Percentiles rank a stretch among this genome's conserved stretches.
These are phyloP conservation scores for Oreortyx pictus DNA, from an alignment of 2,797 vertebrate species.

Conservation along the genomic window DNA sequence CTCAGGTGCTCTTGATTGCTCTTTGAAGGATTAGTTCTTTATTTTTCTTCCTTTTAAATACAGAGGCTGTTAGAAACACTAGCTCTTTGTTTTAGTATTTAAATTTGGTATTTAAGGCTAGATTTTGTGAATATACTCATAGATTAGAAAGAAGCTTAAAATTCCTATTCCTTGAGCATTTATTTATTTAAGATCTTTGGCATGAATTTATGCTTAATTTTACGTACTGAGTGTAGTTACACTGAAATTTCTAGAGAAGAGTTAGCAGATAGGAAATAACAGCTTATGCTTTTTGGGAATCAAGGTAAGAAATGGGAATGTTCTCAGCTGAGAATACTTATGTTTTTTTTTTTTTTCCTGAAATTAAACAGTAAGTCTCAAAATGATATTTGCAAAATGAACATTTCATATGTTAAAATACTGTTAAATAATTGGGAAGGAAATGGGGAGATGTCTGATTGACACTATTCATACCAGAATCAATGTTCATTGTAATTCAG, in stretches of 20 bases:
- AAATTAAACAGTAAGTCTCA: conserved; percentile 42
- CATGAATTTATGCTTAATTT: not conserved
- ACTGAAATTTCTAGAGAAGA: not conserved
- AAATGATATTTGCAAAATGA: conserved; percentile 24
- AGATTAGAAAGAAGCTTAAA: not conserved
- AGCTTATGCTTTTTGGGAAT: not conserved
- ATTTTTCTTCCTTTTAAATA: not conserved
- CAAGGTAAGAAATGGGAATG: not conserved
- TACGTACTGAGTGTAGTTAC: not conserved
- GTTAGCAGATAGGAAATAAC: not conserved
- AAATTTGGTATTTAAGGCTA: not conserved
- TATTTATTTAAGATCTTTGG: not conserved
- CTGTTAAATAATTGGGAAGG: not conserved
- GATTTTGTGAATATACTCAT: not conserved
- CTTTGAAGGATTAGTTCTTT: not conserved
- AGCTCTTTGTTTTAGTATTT: not conserved
- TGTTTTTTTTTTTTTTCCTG: not conserved
- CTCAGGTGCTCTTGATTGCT: not conserved
- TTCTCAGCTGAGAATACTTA: not conserved
- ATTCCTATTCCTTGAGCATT: not conserved
- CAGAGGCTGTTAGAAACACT: not conserved
- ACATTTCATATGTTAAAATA: not conserved
- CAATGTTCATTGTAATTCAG: not conserved
- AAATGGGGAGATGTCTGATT: not conserved
- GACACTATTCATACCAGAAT: no score